Evolutionary conservation across 2,113 vertebrate genomes (phyloP).

Genomic region (Ictalurus furcatus): DNA sequence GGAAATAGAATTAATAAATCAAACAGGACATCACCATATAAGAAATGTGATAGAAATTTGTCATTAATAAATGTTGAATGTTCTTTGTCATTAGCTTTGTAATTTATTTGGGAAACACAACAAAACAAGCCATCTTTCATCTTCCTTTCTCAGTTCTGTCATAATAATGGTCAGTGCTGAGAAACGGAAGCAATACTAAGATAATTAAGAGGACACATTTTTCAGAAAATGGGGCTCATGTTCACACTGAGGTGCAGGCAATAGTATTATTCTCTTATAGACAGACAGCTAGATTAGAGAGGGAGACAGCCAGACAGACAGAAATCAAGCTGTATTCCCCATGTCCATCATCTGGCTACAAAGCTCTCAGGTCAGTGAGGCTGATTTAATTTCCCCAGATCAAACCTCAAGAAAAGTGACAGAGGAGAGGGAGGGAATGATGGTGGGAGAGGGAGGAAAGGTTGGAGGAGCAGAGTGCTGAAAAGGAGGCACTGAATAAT

Average conservation of each 20-base stretch:
- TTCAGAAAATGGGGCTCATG: slow-evolving; percentile 45
- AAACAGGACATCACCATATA: background rate
- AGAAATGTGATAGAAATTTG: background rate
- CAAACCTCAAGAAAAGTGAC: slow-evolving; percentile 70
- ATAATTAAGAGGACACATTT: slow-evolving; percentile 33
- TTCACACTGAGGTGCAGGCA: slow-evolving; percentile 71
- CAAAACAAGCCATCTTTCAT: background rate
- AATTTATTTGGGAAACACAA: background rate
- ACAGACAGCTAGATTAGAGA: slow-evolving; percentile 78
- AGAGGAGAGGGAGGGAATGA: slow-evolving; percentile 50
- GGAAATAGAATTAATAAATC: background rate
- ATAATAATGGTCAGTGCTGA: background rate
- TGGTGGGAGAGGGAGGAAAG: slow-evolving; percentile 53
- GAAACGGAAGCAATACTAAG: background rate
- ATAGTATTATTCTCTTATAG: slow-evolving; percentile 68
- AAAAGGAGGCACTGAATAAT: slow-evolving; percentile 72
- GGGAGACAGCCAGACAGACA: slow-evolving; percentile 76
- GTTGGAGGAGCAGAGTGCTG: slow-evolving; percentile 38
- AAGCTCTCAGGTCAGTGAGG: slow-evolving; percentile 72
- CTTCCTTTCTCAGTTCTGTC: background rate
- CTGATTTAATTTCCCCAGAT: slow-evolving; percentile 77
- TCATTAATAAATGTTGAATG: background rate
- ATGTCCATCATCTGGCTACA: slow-evolving; percentile 69
- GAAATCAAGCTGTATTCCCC: slow-evolving; percentile 74
- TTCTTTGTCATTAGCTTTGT: background rate